Evolutionary conservation across 2,888 invertebrate genomes (phyloP), one percentile per base, ranked within the genome.

Genomic region (Yponomeuta sedellus): DNA sequence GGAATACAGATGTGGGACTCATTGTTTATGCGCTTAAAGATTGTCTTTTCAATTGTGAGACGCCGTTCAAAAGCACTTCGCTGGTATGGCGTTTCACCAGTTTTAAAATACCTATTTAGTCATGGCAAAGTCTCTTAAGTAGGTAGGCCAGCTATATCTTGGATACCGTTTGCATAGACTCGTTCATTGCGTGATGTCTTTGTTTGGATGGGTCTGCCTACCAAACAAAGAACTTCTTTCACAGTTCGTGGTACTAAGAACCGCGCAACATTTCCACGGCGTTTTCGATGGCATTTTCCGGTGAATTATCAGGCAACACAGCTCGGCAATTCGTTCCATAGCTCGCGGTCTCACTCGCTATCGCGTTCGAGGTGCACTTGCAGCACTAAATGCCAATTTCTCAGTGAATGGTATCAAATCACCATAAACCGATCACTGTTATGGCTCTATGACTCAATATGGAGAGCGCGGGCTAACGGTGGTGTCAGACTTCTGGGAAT

Each of bases 371-470:
- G 64, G 61, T 71, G 72, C 73, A 72, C 73, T 75, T 75, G 79
- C 63, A 80, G 77, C 78, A 76, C 76, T 83, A 81, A 83, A 86
- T 82, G 81, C 84, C 86, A 86, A 88, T 88, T 83, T 84, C 81
- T 77, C 78, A 80, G 80, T 82, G 83, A 89, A 88, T 88, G 83
- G 83, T 85, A 89, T 87, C 88, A 83, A 88, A 89, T 91, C 90
- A 89, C 85, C 88, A 90, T 90, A 91, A 90, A 71, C 65, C 67
- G 57, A 63, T 66, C 66, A 63, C 80, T 81, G 86, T 86, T 85
- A 80, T 75, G 68, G 68, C 69, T 62, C 64, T 73, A 75, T 76
- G 71, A 75, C 83, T 82, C 77, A 79, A 85, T 86, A 85, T 84
- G 85, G 86, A 82, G 81, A 77, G 80, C 83, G 80, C 81, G 80